A percentile compares a stretch with the other conserved stretches of the same genome.
Evolutionary conservation across 2,113 vertebrate genomes (phyloP).

Genomic region (Scortum barcoo): DNA sequence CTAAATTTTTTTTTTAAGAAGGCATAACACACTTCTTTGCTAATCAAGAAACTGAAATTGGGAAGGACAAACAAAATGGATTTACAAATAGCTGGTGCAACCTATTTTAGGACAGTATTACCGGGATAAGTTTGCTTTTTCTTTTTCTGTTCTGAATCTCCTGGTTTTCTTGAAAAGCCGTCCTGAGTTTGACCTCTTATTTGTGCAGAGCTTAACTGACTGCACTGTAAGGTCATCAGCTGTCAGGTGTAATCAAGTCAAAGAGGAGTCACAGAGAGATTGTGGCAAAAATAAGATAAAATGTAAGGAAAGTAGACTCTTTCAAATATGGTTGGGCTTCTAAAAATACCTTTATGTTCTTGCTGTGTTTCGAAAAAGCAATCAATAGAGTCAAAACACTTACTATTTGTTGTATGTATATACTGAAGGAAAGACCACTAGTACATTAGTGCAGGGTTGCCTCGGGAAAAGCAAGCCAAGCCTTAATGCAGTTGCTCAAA

Average conservation of each 20-base stretch:
- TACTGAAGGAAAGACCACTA: background rate
- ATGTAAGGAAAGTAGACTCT: background rate
- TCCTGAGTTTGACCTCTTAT: background rate
- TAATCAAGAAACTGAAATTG: background rate
- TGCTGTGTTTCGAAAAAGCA: conserved; percentile 7
- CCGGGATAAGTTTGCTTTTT: background rate
- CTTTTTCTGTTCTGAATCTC: background rate
- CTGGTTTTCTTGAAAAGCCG: conserved; percentile 17
- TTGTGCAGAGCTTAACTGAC: conserved; percentile 1
- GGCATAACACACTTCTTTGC: no score
- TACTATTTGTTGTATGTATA: background rate
- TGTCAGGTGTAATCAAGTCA: conserved; percentile 45
- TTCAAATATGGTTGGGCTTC: background rate
- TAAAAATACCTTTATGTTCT: background rate
- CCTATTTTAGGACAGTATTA: background rate
- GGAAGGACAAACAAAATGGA: background rate
- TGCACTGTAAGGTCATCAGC: conserved; percentile 10
- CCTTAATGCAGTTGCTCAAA: conserved; percentile 21
- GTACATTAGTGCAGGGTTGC: conserved; percentile 4
- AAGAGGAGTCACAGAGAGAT: background rate
- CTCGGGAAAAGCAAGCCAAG: background rate
- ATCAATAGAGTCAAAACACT: conserved; percentile 9
- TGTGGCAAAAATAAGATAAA: background rate
- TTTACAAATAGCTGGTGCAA: background rate
- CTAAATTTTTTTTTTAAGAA: no score